Base-by-base conservation (phyloP, 2,797 vertebrate genomes). In the Tadarida brasiliensis region DNA sequence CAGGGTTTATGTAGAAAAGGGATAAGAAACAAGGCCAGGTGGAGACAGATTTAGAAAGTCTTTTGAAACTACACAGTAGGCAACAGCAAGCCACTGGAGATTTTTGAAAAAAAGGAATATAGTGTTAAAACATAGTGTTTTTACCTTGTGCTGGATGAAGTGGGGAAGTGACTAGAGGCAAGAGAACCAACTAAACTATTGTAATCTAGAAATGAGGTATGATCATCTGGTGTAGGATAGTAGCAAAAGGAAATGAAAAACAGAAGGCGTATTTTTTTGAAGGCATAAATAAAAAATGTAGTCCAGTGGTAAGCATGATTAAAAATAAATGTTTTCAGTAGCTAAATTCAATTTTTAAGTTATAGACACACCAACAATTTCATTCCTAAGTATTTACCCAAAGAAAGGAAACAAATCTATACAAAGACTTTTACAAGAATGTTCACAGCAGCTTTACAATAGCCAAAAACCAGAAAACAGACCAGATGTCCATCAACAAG, bases 101-200 rank as follows among this genome's bases (percentile, higher is more conserved):
- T 49, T 91, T 91, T 76, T 70, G 24, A 85, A 65, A 65, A 30
- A 77, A 47, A 5, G 61, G 9, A 65, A 17, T 74, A 54, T 67
- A 70, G 16, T 87, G 59, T 68, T 63, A 83, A 82, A 94, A 56
- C 44, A 24, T 39, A 78, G 7, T 65, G 33, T 77, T 96, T 80
- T 74, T 59, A 89, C 4, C 54, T 94, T 20, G 39, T 82, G 85
- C 26, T 56, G 35, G 33, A 82, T 80, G 74, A 93, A 94, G 30
- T 28, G 11, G 24, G 24, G 11, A 91, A 94, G 39, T 2, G 0
- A 94, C 39, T 67, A 96, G 70, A 93, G 35, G 76, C 51, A 90
- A 95, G 67, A 92, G 59, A 95, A 90, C 24, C 81, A 92, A 61
- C 51, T 87, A 65, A 87, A 84, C 70, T 65, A 20, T 56, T 35